Percentiles rank a stretch among this genome's conserved stretches.
Evolutionary conservation across 1,140 invertebrate species (phyloP).

Genomic region (Coenobita brevimanus): DNA sequence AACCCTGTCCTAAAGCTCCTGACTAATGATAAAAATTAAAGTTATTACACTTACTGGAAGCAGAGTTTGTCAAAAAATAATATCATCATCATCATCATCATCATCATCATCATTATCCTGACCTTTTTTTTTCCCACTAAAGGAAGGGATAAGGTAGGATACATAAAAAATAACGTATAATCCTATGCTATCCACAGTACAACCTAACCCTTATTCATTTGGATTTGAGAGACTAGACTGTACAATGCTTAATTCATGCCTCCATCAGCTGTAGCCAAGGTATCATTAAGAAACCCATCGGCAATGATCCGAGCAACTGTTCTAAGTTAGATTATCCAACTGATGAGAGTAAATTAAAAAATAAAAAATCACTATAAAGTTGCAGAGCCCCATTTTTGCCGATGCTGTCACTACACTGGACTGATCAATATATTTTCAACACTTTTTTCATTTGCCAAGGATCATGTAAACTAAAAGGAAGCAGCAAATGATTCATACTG

Average conservation of each 20-base stretch:
- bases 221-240: constrained; percentile 17
- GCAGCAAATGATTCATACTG: constrained; percentile 38
- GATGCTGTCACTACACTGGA: constrained; percentile 41
- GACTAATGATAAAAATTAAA: background rate
- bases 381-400: constrained; percentile 28
- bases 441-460: constrained; percentile 39
- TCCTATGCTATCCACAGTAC: no score
- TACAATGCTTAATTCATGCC: constrained; percentile 21
- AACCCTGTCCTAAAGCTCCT: background rate
- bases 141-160: no score
- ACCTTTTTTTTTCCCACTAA: no score
- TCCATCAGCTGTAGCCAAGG: constrained; percentile 43
- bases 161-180: no score
- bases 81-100: no score
- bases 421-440: constrained; percentile 38
- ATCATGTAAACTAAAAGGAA: constrained; percentile 44
- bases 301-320: constrained; percentile 7
- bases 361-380: background rate
- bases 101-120: no score
- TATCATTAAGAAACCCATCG: constrained; percentile 25
- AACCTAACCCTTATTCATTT: no score
- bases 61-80: no score
- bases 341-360: constrained; percentile 20
- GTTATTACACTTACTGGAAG: background rate
- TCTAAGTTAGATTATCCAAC: background rate